Base-by-base conservation (phyloP, 2,113 vertebrate genomes). In the Centropristis striata region DNA sequence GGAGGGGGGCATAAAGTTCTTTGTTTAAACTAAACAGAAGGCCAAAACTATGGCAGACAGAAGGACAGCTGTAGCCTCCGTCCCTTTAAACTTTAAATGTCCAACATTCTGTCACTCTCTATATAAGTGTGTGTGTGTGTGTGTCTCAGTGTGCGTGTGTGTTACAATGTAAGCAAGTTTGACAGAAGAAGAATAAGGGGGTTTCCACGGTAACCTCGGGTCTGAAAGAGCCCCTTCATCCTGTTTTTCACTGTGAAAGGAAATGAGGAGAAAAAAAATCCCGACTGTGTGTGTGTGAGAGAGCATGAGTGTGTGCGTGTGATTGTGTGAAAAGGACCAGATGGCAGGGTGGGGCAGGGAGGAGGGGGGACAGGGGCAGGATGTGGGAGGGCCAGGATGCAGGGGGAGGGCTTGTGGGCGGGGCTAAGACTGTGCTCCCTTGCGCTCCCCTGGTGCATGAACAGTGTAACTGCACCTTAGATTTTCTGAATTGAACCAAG, bases 361-460 rank as follows among this genome's bases (percentile, higher is more conserved):
- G 86, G 90, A 88, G 81, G 88, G 82, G 76, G 91, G 73, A 73
- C 63, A 63, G 82, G 46, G 58, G 73, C 92, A 94, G 92, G 90
- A 94, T 90, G 86, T 90, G 80, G 95, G 95, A 91, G 92, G 93
- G 85, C 81, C 70, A 81, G 78, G 49, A 32, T 23, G 28, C 61
- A 61, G 73, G 88, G 93, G 94, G 94, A 78, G 42, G 94, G 83
- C 1, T n/a, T 50, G 2, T 71, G 91, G 95, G 95, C 42, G 95
- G 90, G 88, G 92, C 76, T 65, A 91, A 47, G 46, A 39, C 14
- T 1, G 50, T 95, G 94, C 95, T 99, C 98, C 94, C 97, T 96
- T 99, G 98, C 98, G 96, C 97, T 0, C 97, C 93, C 95, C 94
- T 97, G 95, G 97, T 93, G 98, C 92, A 92, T 93, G 93, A 92